These are phyloP conservation scores for Emydocephalus ijimae DNA, from an alignment of 2,113 vertebrate genomes.

Conservation along the genomic window DNA sequence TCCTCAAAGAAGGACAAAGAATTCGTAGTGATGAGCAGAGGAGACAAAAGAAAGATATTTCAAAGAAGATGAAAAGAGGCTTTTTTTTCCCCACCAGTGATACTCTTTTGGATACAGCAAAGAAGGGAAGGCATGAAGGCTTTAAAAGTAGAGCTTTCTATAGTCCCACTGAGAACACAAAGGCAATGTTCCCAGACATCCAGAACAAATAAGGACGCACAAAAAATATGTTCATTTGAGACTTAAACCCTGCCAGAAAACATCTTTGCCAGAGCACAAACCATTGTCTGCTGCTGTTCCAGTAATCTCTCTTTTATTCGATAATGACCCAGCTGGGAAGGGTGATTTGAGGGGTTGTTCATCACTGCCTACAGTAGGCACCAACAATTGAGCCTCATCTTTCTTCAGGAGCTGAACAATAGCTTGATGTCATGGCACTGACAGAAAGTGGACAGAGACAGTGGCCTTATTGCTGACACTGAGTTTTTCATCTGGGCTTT, in stretches of 20 bases:
- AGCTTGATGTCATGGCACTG: not conserved
- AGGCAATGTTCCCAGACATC: not conserved
- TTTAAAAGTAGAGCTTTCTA: not conserved
- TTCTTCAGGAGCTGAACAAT: not conserved
- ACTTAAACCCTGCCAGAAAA: constrained; percentile 12
- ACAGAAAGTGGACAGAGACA: not conserved
- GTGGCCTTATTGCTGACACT: not conserved
- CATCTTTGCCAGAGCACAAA: not conserved
- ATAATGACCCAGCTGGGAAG: constrained; percentile 17
- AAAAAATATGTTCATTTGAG: not conserved
- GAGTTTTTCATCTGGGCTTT: constrained; percentile 2
- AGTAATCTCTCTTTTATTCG: constrained; percentile 28
- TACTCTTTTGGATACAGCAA: not conserved
- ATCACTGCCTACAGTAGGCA: not conserved
- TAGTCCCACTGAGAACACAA: not conserved
- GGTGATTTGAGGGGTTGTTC: constrained; percentile 4
- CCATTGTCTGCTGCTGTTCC: constrained; percentile 9
- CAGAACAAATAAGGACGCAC: constrained; percentile 7
- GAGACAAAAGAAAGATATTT: not conserved
- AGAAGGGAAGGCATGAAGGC: not conserved
- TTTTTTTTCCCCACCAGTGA: not conserved
- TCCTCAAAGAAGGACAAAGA: not conserved
- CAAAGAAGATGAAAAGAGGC: not conserved
- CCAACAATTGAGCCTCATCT: not conserved
- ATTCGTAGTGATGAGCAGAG: not conserved